Conservation (phyloP, 2,797 vertebrate genomes). For the Chiroxiphia lanceolata region DNA sequence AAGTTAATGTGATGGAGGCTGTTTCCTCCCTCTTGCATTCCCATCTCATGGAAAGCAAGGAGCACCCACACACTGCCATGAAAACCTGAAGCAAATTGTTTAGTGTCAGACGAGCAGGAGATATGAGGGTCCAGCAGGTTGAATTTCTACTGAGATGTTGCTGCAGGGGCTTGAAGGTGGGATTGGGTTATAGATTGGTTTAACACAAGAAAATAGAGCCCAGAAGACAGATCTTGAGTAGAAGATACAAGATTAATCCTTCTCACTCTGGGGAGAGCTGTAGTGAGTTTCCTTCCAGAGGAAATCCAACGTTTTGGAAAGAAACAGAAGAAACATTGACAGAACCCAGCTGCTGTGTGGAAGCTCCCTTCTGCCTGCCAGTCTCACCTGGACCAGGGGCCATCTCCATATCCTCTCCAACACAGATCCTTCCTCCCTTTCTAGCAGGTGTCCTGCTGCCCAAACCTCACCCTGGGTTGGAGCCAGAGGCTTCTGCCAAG, state of each 20-base stretch:
- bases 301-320: neutral
- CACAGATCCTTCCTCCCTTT: neutral
- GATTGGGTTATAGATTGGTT: neutral
- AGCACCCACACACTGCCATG: neutral
- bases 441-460: neutral
- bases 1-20: neutral
- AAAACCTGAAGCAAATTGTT: neutral
- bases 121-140: neutral
- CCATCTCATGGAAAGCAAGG: neutral
- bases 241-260: neutral
- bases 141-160: neutral
- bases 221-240: neutral
- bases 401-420: neutral
- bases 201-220: neutral
- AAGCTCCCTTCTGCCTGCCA: neutral
- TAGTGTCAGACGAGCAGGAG: neutral
- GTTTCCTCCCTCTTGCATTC: neutral
- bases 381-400: fast-evolving
- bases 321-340: neutral
- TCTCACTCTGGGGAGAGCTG: neutral
- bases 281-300: neutral
- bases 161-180: neutral
- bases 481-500: neutral
- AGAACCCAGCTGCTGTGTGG: neutral
- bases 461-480: neutral